These are phyloP conservation scores for Aleiodes testaceus DNA, from an alignment of 2,888 invertebrate genomes.

Conservation along the genomic window DNA sequence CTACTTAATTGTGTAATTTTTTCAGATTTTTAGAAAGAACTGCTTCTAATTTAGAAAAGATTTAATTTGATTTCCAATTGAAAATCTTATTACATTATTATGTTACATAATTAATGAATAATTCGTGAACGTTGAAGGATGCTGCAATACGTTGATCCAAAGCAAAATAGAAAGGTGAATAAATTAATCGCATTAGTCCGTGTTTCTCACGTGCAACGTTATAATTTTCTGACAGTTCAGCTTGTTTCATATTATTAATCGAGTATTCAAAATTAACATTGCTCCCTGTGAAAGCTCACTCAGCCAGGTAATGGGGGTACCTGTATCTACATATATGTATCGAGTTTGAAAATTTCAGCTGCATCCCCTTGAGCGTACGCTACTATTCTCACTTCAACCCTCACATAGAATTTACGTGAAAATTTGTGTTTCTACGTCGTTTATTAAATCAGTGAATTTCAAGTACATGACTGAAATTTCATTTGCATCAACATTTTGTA, in stretches of 20 bases:
- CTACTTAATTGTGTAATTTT: too few relatives aligned
- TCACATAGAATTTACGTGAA: constrained; percentile 17
- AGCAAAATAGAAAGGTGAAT: constrained; percentile 12
- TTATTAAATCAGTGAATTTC: constrained; percentile 37
- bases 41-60: too few relatives aligned
- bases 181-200: constrained; percentile 18
- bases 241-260: constrained; percentile 47
- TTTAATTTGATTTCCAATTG: not conserved
- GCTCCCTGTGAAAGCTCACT: constrained; percentile 23
- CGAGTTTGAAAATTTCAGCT: constrained; percentile 36
- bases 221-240: constrained; percentile 42
- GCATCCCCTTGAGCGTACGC: constrained; percentile 27
- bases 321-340: constrained; percentile 29
- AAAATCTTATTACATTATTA: not conserved
- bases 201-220: constrained; percentile 31
- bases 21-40: too few relatives aligned
- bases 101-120: not conserved
- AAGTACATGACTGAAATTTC: constrained; percentile 29
- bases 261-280: constrained; percentile 41
- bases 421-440: constrained; percentile 25
- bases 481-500: constrained; percentile 32
- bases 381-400: not conserved
- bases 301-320: constrained; percentile 30
- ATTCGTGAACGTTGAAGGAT: not conserved
- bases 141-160: constrained; percentile 4